Evolutionary conservation across 2,113 vertebrate species (phyloP), one percentile per base, ranked within the genome.

Genomic region (Nematolebias whitei): DNA sequence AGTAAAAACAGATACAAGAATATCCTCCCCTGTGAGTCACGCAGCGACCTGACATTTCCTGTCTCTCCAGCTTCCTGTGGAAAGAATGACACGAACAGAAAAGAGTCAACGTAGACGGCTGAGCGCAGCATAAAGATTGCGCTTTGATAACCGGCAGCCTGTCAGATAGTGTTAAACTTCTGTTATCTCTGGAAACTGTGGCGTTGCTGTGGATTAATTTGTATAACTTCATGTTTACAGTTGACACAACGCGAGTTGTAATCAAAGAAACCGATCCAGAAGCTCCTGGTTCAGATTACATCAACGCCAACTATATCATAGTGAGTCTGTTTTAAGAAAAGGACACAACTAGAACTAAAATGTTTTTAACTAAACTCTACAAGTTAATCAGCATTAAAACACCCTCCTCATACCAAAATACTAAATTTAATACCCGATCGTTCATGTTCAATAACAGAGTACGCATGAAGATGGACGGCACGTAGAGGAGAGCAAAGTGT

Each of bases 1-100:
- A 93, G 90, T 29, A 95, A 96, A 88, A 96, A 95, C 77, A 87
- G 92, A 91, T 96, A 96, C 90, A 96, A 96, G 92, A 97, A 96
- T 85, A 95, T 95, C 88, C 92, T 96, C 44, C 95, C 95, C 32
- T 96, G 93, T 95, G 88, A 93, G 94, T 91, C 62, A 62, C 19
- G 32, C 47, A 41, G 55, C 80, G 64, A 52, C 71, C 78, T 85
- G 63, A 80, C 68, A 61, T 72, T 85, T 87, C 83, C 88, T 91
- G 83, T 79, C 81, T 79, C 81, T 68, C 76, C 71, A 66, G 29
- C 82, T 85, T 87, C 85, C 83, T 87, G 85, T 88, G 88, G 89
- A 89, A 89, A 90, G 41, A 77, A 53, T 84, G 83, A 87, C 76
- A 81, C 76, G 63, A 80, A 73, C 69, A 82, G 64, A 74, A 58